Evolutionary conservation across 2,888 invertebrate genomes (phyloP), one percentile per base, ranked within the genome.

Genomic region (Sarcophaga carnaria): DNA sequence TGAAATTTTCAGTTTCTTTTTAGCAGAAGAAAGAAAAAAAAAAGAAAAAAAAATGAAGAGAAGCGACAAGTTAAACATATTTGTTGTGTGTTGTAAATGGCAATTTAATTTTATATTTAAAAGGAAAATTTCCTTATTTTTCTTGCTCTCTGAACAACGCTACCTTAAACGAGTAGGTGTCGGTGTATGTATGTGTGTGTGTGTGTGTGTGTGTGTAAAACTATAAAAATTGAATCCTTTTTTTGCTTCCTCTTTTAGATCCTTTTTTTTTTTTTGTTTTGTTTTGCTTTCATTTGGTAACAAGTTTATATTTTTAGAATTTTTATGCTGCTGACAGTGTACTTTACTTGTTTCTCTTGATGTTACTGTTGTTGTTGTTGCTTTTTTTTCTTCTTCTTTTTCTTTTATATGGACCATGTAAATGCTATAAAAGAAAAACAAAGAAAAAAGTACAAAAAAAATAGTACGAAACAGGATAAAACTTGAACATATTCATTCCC

Each of bases 31-130:
- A 45, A 10, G 17, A 11, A 20, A 37, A 11, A 63, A 63, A 25
- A 20, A 37, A 6, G 22, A 22, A 22, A 22, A 22, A 22, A 63
- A 22, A 22, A 22, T 22, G 22, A 22, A 11, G 25, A 74, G 54
- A 14, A 47, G 49, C 66, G 64, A 70, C 10, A 59, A 14, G 3
- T 59, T 45, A 70, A 63, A 70, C 75, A 54, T 66, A 60, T 66
- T 37, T 54, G 17, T 12, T 54, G 17, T 82, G 54, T 70, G 54
- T 76, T 37, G 54, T n/a, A 70, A 81, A 70, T 80, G 64, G 20
- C 63, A 82, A 70, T 76, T 45, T 76, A 70, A 59, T 76, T 70
- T 70, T 27, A 64, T 60, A 54, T 64, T 37, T 70, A 8, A 37
- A 10, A 2, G 37, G 2, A 20, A 14, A 49, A 3, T 37, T 69